These are phyloP conservation scores for Lithosia quadra DNA, from an alignment of 2,888 invertebrate genomes.

Conservation along the genomic window DNA sequence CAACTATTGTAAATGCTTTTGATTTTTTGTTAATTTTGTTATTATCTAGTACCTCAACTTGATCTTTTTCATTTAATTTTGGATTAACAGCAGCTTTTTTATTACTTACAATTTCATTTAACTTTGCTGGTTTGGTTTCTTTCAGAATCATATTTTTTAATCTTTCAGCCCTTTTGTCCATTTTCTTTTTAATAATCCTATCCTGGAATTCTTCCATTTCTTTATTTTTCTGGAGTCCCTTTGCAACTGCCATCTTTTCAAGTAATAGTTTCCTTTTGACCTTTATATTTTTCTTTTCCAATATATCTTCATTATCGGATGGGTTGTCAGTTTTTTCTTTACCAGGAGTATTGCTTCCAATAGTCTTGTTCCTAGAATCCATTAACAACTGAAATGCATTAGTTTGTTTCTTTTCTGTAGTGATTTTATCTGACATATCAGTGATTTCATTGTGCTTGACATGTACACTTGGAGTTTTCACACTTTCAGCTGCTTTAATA, in stretches of 20 bases:
- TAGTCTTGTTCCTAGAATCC: slow-evolving; percentile 88
- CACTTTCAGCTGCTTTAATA: slow-evolving; percentile 37
- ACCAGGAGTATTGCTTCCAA: slow-evolving; percentile 89
- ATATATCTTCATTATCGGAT: slow-evolving; percentile 57
- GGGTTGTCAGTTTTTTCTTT: slow-evolving; percentile 74
- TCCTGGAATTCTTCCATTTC: slow-evolving; percentile 87
- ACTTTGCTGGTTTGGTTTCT: slow-evolving; percentile 54
- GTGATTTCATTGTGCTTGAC: slow-evolving; percentile 28
- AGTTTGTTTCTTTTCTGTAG: slow-evolving; percentile 66
- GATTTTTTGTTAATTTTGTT: slow-evolving; percentile 43
- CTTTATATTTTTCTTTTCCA: slow-evolving; percentile 67
- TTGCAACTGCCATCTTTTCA: slow-evolving; percentile 89
- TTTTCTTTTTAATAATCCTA: slow-evolving; percentile 84
- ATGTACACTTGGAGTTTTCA: slow-evolving; percentile 30
- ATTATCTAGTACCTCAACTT: slow-evolving; percentile 24
- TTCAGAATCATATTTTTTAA: slow-evolving; percentile 82
- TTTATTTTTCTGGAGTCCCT: slow-evolving; percentile 87
- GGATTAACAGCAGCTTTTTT: slow-evolving; percentile 25
- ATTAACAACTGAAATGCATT: slow-evolving; percentile 90
- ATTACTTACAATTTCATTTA: slow-evolving; percentile 34
- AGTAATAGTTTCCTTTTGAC: slow-evolving; percentile 84
- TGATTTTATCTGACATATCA: slow-evolving; percentile 42
- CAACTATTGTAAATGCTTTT: slow-evolving; percentile 62
- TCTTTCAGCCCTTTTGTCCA: slow-evolving; percentile 88
- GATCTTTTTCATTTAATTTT: slow-evolving; percentile 18